phyloP scores from a whole-genome alignment of 2,888 invertebrate genomes.

The Alentia gelatinosa region DNA sequence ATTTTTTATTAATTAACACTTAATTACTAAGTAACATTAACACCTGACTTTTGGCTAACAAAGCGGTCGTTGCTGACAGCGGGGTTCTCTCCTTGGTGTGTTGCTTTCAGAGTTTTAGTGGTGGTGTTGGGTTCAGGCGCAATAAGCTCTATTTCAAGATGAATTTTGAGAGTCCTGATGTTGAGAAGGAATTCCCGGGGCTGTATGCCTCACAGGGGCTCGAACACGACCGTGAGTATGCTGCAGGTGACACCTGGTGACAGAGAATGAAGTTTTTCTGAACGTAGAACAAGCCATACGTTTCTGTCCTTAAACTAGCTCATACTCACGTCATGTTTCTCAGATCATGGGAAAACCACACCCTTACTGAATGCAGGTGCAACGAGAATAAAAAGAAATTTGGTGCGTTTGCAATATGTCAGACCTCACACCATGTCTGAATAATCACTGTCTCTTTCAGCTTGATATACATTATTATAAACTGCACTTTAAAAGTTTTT shows the following conservation, averaged over 20 bases:
- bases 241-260: conserved; percentile 40
- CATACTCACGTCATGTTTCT: neutral
- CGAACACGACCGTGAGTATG: conserved; percentile 43
- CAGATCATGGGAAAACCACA: neutral
- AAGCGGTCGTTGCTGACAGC: neutral
- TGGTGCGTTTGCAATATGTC: neutral
- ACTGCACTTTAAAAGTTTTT: neutral
- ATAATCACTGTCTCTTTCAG: conserved; percentile 19
- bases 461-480: neutral
- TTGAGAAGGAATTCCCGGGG: conserved; percentile 62
- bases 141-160: conserved; percentile 49
- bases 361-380: neutral
- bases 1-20: no score
- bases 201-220: conserved; percentile 58
- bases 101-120: conserved; percentile 49
- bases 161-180: conserved; percentile 64
- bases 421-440: neutral
- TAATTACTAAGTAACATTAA: neutral
- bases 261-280: conserved; percentile 41
- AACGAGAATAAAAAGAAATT: neutral
- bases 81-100: conserved; percentile 28
- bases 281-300: neutral
- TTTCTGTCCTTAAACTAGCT: neutral
- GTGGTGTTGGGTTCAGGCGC: conserved; percentile 46
- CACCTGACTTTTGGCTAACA: neutral